Evolutionary conservation across 2,888 invertebrate genomes (phyloP), one percentile per base, ranked within the genome.

Genomic region (Cryptocheilus praepositus): DNA sequence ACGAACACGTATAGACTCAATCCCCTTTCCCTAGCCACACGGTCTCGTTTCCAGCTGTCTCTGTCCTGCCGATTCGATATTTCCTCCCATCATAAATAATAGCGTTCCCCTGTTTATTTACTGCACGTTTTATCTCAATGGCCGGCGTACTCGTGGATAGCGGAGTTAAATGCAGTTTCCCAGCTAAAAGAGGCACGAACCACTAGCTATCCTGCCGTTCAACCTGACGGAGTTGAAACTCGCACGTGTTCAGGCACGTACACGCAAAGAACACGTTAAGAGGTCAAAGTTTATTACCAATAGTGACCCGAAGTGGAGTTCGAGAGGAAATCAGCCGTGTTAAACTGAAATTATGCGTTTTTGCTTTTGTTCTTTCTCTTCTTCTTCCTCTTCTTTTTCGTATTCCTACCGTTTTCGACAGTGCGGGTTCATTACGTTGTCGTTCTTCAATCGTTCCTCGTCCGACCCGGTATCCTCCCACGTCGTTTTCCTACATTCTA

Each of bases 31-130:
- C 25, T 5, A 7, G 36, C 36, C 36, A 5, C 36, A 36, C 36
- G 7, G 11, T 36, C 1, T 36, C 3, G 3, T 7, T 4, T 11
- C 4, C 7, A 7, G 7, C 36, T 36, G 36, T 7, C 36, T 7
- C 36, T 2, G 1, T 36, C 19, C 21, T 22, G 44, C 28, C 60
- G 28, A 72, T 75, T 72, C 69, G 56, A 56, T 56, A 61, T 67
- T 61, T 63, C 63, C 65, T 61, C 69, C 46, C 61, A 67, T 57
- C 61, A 67, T 57, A 61, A 61, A 75, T 69, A 75, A 75, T 66
- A 60, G 63, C 67, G 46, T 58, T 22, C 18, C 49, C 59, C 59
- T 43, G 67, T 70, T 76, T 76, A 76, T 73, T 76, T 75, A 68
- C 55, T 62, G 61, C 64, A 15, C 51, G 55, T 72, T 74, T 74